Base-by-base conservation (phyloP, 2,888 invertebrate genomes). In the Ecliptopera silaceata region DNA sequence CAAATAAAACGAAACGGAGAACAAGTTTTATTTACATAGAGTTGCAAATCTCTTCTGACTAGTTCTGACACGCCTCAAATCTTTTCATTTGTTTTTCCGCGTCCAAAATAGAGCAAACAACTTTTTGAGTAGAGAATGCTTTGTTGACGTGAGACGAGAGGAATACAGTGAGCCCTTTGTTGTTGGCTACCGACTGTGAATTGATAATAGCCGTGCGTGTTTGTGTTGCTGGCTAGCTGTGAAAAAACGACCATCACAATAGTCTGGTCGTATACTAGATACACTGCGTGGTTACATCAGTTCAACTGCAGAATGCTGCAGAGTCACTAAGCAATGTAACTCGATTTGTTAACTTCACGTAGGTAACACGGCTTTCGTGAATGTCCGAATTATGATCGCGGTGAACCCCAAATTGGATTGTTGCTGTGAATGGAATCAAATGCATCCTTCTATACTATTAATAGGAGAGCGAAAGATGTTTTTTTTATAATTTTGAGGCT, bases 141-240 rank as follows among this genome's bases (percentile, higher is more conserved):
- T 82, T 85, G 81, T 82, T 77, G 70, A 68, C 70, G 72, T 64
- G 69, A 70, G 72, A 71, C 69, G 73, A 68, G 74, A 68, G 74
- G 73, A 74, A 72, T 74, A 79, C 79, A 77, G 66, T 74, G 77
- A 75, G 70, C 75, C 84, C 79, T 84, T 86, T 86, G 85, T 86
- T 77, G 71, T 75, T 79, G 82, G 70, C 79, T 82, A 81, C 72
- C 74, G 77, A 79, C 75, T 83, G 86, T 85, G 77, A 86, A 86
- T 82, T 84, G 87, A 86, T 86, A 87, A 86, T 82, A 79, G 72
- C 69, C 69, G 74, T 72, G 73, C 68, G 74, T 77, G 75, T 80
- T 84, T 77, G 74, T 77, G 72, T 45, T 59, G 54, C 42, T 36
- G 18, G 29, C 26, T 57, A 43, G 48, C 46, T 41, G 10, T 26